These are phyloP conservation scores for Bucco capensis DNA, from an alignment of 2,113 vertebrate species.

Conservation along the genomic window DNA sequence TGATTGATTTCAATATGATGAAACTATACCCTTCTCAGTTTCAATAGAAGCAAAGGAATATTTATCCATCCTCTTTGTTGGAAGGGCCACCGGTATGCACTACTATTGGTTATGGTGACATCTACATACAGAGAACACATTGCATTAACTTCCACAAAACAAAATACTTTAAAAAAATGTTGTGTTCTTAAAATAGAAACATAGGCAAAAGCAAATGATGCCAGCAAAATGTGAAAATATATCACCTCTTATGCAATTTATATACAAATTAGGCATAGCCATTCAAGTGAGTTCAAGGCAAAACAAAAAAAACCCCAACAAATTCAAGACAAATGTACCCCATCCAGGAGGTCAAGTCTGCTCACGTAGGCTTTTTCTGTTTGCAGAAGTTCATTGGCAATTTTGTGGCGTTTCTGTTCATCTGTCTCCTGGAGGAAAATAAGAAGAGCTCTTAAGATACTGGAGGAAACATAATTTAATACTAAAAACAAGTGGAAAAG, in stretches of 20 bases:
- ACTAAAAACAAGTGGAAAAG: not conserved
- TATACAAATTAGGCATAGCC: not conserved
- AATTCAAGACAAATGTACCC: conserved; percentile 60
- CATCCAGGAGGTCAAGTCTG: conserved; percentile 85
- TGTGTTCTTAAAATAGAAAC: not conserved
- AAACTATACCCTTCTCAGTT: not conserved
- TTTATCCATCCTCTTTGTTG: not conserved
- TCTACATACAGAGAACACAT: not conserved
- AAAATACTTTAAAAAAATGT: not conserved
- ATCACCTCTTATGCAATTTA: not conserved
- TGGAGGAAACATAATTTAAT: not conserved
- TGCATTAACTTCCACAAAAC: not conserved
- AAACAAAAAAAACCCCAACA: not conserved
- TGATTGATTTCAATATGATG: not conserved
- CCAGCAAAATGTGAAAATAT: not conserved
- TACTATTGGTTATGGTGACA: not conserved
- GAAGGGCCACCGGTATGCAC: not conserved
- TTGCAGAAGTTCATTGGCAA: conserved; percentile 91
- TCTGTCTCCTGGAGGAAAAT: conserved; percentile 84
- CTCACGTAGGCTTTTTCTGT: conserved; percentile 94
- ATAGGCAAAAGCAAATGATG: not conserved
- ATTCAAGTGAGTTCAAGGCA: not conserved
- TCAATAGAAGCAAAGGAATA: not conserved
- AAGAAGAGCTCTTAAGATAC: not conserved
- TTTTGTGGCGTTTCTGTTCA: conserved; percentile 93